Conservation (phyloP, 2,888 invertebrate species). For the Rotaria socialis region DNA sequence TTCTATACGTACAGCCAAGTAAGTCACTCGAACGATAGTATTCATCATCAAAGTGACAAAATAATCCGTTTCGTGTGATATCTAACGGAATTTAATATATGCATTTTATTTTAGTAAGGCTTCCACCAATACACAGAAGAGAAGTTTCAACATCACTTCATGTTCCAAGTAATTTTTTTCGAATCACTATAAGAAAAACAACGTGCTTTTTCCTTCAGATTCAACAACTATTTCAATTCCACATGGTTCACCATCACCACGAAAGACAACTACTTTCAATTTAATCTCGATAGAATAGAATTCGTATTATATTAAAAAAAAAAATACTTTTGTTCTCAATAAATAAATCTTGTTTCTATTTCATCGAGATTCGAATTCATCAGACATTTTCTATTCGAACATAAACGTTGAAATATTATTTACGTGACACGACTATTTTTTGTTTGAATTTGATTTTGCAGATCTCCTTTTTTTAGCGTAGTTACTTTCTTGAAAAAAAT, state of each 20-base stretch:
- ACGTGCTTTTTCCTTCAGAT: background rate
- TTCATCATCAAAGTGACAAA: too few species aligned
- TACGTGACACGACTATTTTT: too few species aligned
- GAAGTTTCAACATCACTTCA: background rate
- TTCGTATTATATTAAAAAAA: too few species aligned
- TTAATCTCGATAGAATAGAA: background rate
- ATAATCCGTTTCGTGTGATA: background rate
- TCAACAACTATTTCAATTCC: background rate
- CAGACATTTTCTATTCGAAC: too few species aligned
- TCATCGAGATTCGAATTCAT: too few species aligned
- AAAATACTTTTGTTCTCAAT: too few species aligned
- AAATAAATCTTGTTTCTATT: too few species aligned
- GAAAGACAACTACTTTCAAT: background rate
- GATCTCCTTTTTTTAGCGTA: too few species aligned
- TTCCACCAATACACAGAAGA: background rate
- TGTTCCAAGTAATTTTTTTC: background rate
- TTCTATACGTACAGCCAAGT: background rate
- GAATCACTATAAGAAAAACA: too few species aligned
- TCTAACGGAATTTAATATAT: background rate
- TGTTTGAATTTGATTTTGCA: too few species aligned
- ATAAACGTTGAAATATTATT: too few species aligned
- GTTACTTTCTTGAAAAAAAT: too few species aligned
- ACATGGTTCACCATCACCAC: background rate
- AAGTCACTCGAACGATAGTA: background rate
- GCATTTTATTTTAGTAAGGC: background rate